Base-by-base conservation (phyloP, 53 echinoderm and acorn worm genomes). In the Holothuria scabra region DNA sequence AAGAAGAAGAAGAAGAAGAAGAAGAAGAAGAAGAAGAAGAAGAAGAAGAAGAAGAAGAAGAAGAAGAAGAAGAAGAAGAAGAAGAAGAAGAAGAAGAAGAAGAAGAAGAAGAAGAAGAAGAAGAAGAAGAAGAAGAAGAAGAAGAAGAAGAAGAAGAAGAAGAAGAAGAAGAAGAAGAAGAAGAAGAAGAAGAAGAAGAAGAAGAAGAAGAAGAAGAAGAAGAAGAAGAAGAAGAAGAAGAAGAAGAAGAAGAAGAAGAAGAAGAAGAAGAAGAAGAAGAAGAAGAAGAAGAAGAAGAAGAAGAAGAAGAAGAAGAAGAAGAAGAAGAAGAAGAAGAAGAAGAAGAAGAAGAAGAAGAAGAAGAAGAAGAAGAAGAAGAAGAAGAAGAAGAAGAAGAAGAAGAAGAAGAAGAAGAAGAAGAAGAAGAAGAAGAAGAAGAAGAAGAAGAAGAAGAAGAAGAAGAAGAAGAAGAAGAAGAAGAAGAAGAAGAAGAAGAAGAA, bases 391-490 rank as follows among this genome's bases (percentile, higher is more conserved):
- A 67, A 21, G 20, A 5, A 1, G 67, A 67, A 21, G 25, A 4
- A 67, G 9, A 67, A 33, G 1, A 5, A 67, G 6, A 67, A 67
- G 25, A 67, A 5, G 25, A 67, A 10, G 7, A 6, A 6, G 3
- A 24, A 5, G 67, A 24, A 67, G 25, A 67, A 21, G 25, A 2
- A 67, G 67, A 21, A 10, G 67, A 67, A 24, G 25, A 24, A 67
- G 59, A 5, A 67, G 67, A 67, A 5, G 9, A 24, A 10, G 7
- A 67, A 0, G 25, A 2, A 9, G 14, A 67, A 66, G 67, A 28
- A 66, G 67, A 28, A 66, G 69, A 34, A 68, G 69, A 34, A 68
- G 69, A 34, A 68, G 69, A 34, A 68, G 69, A 34, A 68, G 69
- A 34, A 68, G 69, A 34, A 68, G 69, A 34, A 68, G 69, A 34